Base-by-base conservation (phyloP, 2,888 invertebrate genomes). In the Caenorhabditis drosophilae region DNA sequence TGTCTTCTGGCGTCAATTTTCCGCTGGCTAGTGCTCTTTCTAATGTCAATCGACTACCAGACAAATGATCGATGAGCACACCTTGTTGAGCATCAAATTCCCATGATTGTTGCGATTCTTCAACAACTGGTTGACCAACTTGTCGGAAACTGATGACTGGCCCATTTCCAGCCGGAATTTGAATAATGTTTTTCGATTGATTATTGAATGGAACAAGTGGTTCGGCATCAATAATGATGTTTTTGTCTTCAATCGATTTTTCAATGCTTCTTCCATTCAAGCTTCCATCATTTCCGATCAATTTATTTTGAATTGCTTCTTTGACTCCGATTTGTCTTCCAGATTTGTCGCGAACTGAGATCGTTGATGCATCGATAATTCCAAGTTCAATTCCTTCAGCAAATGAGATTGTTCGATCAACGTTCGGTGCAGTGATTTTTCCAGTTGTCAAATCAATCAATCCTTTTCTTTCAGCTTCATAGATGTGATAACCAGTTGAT, bases 371-470 rank as follows among this genome's bases (percentile, higher is more conserved):
- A 83, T 91, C 91, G 42, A 93, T 90, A 47, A 90, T 88, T 15
- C 82, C 82, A 12, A 81, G 70, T 36, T 79, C 78, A 50, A 82
- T 71, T 27, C 82, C 92, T 84, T 94, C 93, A 84, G 91, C 90
- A 74, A 95, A 90, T 61, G 90, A 90, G 42, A 92, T 89, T 53
- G 90, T 86, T 73, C 92, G 88, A 83, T 93, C 92, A 6, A 93
- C 92, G 15, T 90, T 90, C 1, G 92, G 91, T 69, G 95, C 91
- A 16, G 89, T 89, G 77, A 95, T 92, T 34, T 91, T 86, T 2
- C 96, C 95, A 1, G 89, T 89, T 0, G 88, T 86, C 1, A 93
- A 90, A 84, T 95, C 91, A 76, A 94, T 91, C 2, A 92, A 85
- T 53, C 89, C 89, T 81, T 90, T 89, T 38, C 90, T 88, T 68